Evolutionary conservation across 2,797 vertebrate species (phyloP), one percentile per base, ranked within the genome.

Genomic region (Pteropus rufus): DNA sequence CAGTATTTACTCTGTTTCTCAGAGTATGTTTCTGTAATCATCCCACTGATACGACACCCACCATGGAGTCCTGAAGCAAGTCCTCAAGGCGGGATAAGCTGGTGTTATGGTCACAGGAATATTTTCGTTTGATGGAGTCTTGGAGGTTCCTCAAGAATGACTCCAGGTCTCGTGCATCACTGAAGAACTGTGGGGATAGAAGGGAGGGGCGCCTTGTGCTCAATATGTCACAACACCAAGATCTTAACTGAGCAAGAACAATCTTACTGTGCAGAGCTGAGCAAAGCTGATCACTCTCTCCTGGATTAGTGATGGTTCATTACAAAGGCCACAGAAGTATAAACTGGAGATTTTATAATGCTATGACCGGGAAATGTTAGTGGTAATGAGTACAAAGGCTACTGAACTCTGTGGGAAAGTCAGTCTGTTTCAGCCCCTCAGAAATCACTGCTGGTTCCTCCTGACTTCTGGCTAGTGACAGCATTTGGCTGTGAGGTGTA

Each of bases 11-110:
- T 90, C 65, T 93, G 83, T 81, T 95, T 95, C 92, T 93, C 90
- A 95, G 95, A 91, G 58, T 18, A 26, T 16, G 62, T 67, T 52
- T 83, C 44, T 67, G 93, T 67, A 94, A 96, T 58, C 90, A 89
- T 94, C 82, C 95, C 93, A 87, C 2, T 1, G 31, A 93, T 6
- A 0, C 44, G 94, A 98, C 94, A 99, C 99, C 98, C 98, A 99
- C 99, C 99, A 99, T 99, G 49, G 99, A 99, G 98, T 99, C 99
- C 98, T 99, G 99, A 87, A 99, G 99, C 95, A 99, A 99, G 97
- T 99, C 99, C 94, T 99, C 99, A 97, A 99, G 98, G 93, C 99
- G 99, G 44, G 99, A 99, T 94, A 99, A 99, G 82, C 99, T 98
- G 97, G 99, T 99, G 98, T 94, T 99, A 93, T 98, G 99, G 98